A percentile compares a stretch with the other conserved stretches of the same genome.
These are phyloP conservation scores for Patagioenas fasciata DNA, from an alignment of 2,113 vertebrate genomes.

Conservation along the genomic window DNA sequence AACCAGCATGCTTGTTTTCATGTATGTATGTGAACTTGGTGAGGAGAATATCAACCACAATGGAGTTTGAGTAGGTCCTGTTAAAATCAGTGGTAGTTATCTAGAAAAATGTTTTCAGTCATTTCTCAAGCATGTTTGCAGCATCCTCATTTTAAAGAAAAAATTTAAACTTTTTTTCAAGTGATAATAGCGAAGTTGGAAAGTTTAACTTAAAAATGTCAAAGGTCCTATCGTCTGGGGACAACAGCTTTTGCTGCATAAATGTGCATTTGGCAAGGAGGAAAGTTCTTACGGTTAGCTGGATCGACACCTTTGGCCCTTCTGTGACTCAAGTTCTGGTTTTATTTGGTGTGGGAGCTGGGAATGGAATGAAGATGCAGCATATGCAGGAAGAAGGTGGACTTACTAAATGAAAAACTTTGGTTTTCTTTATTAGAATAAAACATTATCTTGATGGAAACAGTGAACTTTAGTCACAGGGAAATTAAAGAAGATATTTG, in stretches of 20 bases:
- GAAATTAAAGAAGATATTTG: conserved; percentile 50
- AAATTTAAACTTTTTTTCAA: neutral
- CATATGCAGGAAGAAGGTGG: neutral
- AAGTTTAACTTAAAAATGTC: neutral
- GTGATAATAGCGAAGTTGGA: neutral
- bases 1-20: neutral
- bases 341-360: neutral
- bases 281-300: neutral
- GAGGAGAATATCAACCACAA: neutral
- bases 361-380: neutral
- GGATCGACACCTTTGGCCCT: neutral
- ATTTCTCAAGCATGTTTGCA: neutral
- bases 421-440: neutral
- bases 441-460: conserved; percentile 31
- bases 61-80: neutral
- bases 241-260: neutral
- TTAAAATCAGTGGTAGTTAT: neutral
- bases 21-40: neutral
- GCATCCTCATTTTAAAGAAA: neutral
- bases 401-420: neutral
- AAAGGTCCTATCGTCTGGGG: neutral
- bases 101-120: neutral
- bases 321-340: conserved; percentile 9
- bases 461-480: neutral
- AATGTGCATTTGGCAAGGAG: neutral